These are phyloP conservation scores for Samia ricini DNA, from an alignment of 1,140 invertebrate species.

Conservation along the genomic window DNA sequence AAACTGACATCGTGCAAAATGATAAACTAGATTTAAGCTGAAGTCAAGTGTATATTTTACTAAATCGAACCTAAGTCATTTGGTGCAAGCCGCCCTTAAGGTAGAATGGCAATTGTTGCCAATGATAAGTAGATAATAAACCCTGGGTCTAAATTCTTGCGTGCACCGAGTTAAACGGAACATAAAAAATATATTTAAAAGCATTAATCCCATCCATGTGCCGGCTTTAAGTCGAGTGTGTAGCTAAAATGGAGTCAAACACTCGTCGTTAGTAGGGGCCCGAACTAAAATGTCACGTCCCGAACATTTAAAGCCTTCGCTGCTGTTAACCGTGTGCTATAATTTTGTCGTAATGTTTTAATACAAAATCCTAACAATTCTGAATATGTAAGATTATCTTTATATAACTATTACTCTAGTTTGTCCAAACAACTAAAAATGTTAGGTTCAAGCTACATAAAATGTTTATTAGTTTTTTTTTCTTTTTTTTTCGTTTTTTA, in stretches of 20 bases:
- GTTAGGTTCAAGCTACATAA: conserved; percentile 12
- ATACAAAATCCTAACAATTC: conserved; percentile 21
- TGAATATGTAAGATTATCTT: conserved; percentile 21
- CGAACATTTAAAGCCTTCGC: conserved; percentile 33
- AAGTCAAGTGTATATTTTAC: too few species aligned
- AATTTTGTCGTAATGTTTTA: conserved; percentile 40
- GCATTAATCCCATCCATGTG: conserved; percentile 9
- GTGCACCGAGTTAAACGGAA: background rate
- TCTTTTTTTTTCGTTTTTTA: too few species aligned
- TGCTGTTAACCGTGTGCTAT: conserved; percentile 27
- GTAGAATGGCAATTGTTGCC: too few species aligned
- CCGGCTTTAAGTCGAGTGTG: conserved; percentile 11
- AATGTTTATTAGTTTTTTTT: conserved; percentile 4
- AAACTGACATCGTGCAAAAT: too few species aligned
- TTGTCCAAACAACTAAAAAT: conserved; percentile 13
- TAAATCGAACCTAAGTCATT: too few species aligned
- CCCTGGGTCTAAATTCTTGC: background rate
- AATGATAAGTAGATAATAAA: too few species aligned
- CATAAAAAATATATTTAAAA: conserved; percentile 4
- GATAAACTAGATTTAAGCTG: too few species aligned
- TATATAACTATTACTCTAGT: conserved; percentile 12
- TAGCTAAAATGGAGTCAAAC: conserved; percentile 25
- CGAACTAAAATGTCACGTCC: conserved; percentile 48
- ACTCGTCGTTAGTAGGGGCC: conserved; percentile 34
- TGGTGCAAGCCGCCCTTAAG: too few species aligned